Percentiles rank a stretch among this genome's conserved stretches.
These are phyloP conservation scores for Solea senegalensis DNA, from an alignment of 2,113 vertebrate species.

Conservation along the genomic window DNA sequence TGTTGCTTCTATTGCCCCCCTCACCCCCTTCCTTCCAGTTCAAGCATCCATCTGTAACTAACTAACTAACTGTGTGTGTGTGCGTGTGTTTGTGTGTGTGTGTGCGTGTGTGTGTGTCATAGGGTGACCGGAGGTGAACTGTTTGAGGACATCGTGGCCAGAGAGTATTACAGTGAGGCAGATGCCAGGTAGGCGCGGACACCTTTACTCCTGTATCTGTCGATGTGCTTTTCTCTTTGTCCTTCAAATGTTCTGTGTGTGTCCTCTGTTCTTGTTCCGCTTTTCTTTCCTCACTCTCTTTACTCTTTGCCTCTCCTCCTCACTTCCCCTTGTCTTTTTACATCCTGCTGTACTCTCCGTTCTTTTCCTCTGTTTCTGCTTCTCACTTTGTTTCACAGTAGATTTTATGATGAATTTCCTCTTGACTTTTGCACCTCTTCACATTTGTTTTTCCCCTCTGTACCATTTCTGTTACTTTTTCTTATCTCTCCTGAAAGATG, in stretches of 20 bases:
- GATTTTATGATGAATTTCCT: background rate
- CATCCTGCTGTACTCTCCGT: background rate
- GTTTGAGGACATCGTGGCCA: conserved; percentile 84
- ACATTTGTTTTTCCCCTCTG: background rate
- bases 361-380: background rate
- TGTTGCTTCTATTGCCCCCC: background rate
- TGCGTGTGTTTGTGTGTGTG: conserved; percentile 26
- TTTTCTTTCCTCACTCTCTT: conserved; percentile 11
- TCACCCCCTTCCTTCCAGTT: background rate
- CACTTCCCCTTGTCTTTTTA: background rate
- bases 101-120: conserved; percentile 31
- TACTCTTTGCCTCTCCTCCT: background rate
- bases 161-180: conserved; percentile 84
- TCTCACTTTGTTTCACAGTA: no score
- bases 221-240: conserved; percentile 17
- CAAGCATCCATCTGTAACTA: background rate
- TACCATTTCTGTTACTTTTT: no score
- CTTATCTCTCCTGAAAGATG: background rate
- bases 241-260: conserved; percentile 18
- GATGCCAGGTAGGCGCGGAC: conserved; percentile 78
- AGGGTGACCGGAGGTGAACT: conserved; percentile 85
- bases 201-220: conserved; percentile 6
- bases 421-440: background rate
- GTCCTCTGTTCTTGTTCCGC: conserved; percentile 16
- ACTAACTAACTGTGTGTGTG: conserved; percentile 6